Base-by-base conservation (phyloP, 2,113 vertebrate species). In the Brachyhypopomus gauderio region DNA sequence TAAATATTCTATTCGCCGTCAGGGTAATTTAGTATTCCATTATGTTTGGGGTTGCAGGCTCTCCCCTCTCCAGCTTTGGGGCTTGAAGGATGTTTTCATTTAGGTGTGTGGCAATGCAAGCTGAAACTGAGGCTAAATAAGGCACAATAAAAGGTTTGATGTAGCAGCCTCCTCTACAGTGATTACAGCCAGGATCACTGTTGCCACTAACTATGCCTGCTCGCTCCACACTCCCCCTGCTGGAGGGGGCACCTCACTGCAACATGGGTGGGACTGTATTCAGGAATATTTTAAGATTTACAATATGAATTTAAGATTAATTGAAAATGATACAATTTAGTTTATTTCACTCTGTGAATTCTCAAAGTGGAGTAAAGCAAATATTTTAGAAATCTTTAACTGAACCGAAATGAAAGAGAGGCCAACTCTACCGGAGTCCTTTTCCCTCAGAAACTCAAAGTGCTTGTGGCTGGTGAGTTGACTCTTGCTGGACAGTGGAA, bases 21-120 rank as follows among this genome's bases (percentile, higher is more conserved):
- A 76, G 88, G 80, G 89, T 92, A 88, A 92, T 92, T 89, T 92
- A 89, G 81, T 89, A 89, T 91, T 91, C 88, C 89, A 92, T 93
- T 91, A 92, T 75, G 60, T 71, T 78, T 2, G 8, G 16, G 84
- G 84, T 84, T 82, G 87, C 86, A 83, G 64, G 52, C 22, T 11
- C 34, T 77, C 66, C 48, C 55, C 36, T 52, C 80, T 14, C 82
- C 56, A 77, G 84, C 78, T 58, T 23, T 82, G 56, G 34, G 27
- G 73, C 77, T 81, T 85, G 81, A 84, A 86, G 79, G 77, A 87
- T 88, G 77, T 82, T 84, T 86, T 87, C 58, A 83, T 86, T 88
- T 85, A 76, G 52, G 36, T 23, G 14, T 63, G 55, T 64, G 55
- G 19, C 56, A 63, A 16, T 30, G 30, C 12, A 62, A 52, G 58